These are phyloP conservation scores for Petromus typicus DNA, from an alignment of 2,113 vertebrate genomes.

Conservation along the genomic window DNA sequence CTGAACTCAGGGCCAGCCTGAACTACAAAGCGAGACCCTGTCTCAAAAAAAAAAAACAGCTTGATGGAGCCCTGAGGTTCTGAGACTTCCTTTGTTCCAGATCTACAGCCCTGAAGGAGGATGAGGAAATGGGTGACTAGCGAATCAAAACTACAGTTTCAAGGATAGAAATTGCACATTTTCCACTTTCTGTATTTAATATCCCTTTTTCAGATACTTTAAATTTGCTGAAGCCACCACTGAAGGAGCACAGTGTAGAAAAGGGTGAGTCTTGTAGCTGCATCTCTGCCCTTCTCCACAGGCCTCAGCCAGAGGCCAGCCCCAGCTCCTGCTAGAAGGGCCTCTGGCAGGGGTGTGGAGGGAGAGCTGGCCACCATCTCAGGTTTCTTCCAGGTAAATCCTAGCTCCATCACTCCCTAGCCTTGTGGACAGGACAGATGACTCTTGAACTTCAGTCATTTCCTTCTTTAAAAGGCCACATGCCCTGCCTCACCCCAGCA, in stretches of 20 bases:
- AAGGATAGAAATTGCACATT: not conserved
- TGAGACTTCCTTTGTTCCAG: not conserved
- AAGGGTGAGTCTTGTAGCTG: fast-evolving
- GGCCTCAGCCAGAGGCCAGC: not conserved
- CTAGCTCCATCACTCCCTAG: not conserved
- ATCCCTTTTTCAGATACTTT: not conserved
- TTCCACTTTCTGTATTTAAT: not conserved
- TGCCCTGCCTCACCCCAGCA: not conserved
- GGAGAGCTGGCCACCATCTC: not conserved
- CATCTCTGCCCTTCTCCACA: too few relatives aligned
- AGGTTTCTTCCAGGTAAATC: too few relatives aligned
- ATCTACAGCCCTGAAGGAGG: not conserved
- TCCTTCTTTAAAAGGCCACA: not conserved
- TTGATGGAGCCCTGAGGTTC: not conserved
- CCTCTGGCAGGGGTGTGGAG: not conserved
- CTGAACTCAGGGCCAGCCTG: too few relatives aligned
- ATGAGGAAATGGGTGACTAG: not conserved
- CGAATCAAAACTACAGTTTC: too few relatives aligned
- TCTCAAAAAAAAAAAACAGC: too few relatives aligned
- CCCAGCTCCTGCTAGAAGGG: not conserved
- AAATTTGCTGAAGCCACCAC: not conserved
- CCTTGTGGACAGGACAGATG: fast-evolving
- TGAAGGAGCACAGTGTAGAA: not conserved
- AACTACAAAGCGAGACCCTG: too few relatives aligned
- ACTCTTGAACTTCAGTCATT: not conserved